Evolutionary conservation across 2,888 invertebrate species (phyloP).

Genomic region (Amphipoea lucens): DNA sequence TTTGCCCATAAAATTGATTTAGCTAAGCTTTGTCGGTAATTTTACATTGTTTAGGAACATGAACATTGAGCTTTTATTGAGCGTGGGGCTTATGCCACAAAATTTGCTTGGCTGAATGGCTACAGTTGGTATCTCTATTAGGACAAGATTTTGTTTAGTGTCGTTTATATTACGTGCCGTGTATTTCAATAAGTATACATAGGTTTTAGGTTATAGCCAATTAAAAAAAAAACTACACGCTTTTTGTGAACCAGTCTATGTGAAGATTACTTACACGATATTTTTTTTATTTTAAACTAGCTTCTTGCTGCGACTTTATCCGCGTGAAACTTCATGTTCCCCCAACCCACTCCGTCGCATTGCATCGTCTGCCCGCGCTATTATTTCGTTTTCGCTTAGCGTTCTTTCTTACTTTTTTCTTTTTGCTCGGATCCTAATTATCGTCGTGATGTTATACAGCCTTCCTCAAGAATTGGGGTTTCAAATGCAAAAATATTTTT

Average conservation of each 20-base stretch:
- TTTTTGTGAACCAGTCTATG: neutral
- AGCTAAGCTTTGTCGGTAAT: constrained; percentile 51
- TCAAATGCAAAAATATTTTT: no score
- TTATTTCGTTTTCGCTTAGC: no score
- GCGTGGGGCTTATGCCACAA: constrained; percentile 3
- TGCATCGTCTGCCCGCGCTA: no score
- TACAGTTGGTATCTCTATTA: neutral
- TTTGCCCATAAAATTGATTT: constrained; percentile 62
- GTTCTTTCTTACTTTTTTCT: no score
- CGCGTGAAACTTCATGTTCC: no score
- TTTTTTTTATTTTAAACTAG: neutral
- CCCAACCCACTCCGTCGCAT: no score
- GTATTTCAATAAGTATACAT: neutral
- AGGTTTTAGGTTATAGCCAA: neutral
- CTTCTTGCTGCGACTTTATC: no score
- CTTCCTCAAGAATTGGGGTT: no score
- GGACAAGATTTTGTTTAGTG: neutral
- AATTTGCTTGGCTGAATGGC: constrained; percentile 1
- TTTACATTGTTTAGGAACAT: constrained; percentile 53
- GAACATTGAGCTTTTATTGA: constrained; percentile 49
- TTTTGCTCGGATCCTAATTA: no score
- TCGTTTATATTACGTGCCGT: neutral
- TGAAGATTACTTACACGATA: neutral
- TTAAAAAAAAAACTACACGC: neutral
- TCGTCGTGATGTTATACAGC: no score